Evolutionary conservation across 2,888 invertebrate genomes (phyloP).

Genomic region (Tenthredo distinguenda): DNA sequence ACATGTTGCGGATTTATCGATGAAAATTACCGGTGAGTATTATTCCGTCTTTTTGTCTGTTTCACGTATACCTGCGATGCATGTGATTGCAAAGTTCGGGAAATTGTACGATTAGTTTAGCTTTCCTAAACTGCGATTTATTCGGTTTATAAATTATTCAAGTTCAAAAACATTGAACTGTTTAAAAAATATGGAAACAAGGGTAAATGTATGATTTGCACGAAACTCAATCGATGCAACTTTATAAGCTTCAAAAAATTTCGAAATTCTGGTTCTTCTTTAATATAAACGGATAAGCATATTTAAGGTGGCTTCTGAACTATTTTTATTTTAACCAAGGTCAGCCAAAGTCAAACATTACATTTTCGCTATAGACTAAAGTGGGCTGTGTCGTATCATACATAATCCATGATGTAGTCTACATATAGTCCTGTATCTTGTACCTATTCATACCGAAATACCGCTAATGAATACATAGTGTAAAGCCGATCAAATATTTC

Average conservation of each 20-base stretch:
- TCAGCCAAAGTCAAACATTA: neutral
- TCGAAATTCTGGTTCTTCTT: neutral
- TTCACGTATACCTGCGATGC: neutral
- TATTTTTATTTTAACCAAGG: constrained; percentile 41
- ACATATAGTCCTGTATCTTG: neutral
- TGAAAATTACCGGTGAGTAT: neutral
- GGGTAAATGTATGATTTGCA: neutral
- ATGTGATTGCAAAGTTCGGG: neutral
- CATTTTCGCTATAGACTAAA: neutral
- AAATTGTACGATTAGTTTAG: neutral
- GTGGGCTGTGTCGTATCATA: neutral
- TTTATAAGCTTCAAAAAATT: neutral
- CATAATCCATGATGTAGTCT: neutral
- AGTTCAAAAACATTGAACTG: neutral
- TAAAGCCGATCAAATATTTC: neutral
- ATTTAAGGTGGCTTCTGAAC: neutral
- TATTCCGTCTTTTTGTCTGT: neutral
- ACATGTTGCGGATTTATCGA: neutral
- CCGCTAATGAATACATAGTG: neutral
- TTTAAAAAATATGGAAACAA: neutral
- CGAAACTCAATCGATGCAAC: neutral
- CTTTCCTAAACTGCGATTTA: no score
- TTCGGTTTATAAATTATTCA: neutral
- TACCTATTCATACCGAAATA: neutral
- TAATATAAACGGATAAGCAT: neutral